Evolutionary conservation across 2,888 invertebrate genomes (phyloP).

Genomic region (Diabrotica balteata): DNA sequence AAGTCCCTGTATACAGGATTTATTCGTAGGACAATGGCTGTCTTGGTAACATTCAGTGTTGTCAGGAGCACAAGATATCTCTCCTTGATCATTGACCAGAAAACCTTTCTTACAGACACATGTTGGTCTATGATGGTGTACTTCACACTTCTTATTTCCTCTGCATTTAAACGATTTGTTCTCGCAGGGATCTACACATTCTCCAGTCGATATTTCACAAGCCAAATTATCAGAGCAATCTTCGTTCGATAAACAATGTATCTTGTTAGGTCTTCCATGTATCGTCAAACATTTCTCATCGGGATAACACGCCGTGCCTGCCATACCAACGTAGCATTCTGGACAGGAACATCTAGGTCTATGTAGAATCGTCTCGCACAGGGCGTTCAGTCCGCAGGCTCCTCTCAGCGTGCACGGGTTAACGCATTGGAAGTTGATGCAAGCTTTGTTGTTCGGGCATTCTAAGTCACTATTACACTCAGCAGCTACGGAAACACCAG

Average conservation of each 20-base stretch:
- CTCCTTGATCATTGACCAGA: slow-evolving; percentile 85
- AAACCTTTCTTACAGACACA: slow-evolving; percentile 91
- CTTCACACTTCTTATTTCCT: slow-evolving; percentile 86
- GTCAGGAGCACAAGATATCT: slow-evolving; percentile 85
- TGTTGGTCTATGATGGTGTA: slow-evolving; percentile 81
- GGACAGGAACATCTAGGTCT: slow-evolving; percentile 88
- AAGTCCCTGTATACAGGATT: slow-evolving; percentile 82
- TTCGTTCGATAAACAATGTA: slow-evolving; percentile 69
- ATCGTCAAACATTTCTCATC: slow-evolving; percentile 79
- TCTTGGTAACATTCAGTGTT: slow-evolving; percentile 78
- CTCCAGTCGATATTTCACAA: slow-evolving; percentile 73
- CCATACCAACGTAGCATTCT: slow-evolving; percentile 85
- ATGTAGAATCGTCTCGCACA: slow-evolving; percentile 85
- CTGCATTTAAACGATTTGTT: slow-evolving; percentile 74
- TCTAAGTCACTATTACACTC: slow-evolving; percentile 91
- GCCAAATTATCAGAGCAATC: slow-evolving; percentile 79
- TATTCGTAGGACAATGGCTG: slow-evolving; percentile 85
- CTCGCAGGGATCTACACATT: slow-evolving; percentile 83
- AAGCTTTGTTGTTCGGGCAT: slow-evolving; percentile 91
- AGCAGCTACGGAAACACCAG: slow-evolving; percentile 54
- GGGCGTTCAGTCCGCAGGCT: slow-evolving; percentile 88
- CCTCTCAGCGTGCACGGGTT: slow-evolving; percentile 90
- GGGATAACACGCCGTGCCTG: slow-evolving; percentile 78
- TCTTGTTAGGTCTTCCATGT: slow-evolving; percentile 66
- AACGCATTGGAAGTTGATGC: slow-evolving; percentile 88